Evolutionary conservation across 2,113 vertebrate genomes (phyloP).

Genomic region (Poecilia latipinna): DNA sequence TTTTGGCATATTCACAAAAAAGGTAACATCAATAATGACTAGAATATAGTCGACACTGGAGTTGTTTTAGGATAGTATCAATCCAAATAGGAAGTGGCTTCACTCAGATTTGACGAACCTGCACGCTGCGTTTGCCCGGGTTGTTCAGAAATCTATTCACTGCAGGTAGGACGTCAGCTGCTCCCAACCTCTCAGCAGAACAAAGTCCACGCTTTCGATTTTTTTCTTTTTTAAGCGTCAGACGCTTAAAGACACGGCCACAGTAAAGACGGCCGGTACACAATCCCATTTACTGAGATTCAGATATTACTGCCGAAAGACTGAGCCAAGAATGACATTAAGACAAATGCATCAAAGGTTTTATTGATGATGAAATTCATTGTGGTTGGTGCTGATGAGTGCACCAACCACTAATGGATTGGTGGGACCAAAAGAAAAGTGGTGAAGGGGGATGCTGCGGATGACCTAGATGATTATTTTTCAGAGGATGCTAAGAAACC

Average conservation of each 20-base stretch:
- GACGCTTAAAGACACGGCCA: neutral
- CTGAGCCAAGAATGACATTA: neutral
- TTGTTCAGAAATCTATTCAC: too few relatives aligned
- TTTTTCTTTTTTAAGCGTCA: neutral
- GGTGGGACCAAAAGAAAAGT: neutral
- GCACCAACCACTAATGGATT: neutral
- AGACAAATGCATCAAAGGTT: neutral
- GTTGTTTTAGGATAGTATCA: neutral
- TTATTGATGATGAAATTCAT: neutral
- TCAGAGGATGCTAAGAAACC: neutral
- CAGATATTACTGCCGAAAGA: neutral
- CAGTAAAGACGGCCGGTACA: neutral
- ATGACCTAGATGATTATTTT: neutral
- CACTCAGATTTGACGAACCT: too few relatives aligned
- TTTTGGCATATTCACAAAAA: too few relatives aligned
- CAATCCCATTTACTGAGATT: neutral
- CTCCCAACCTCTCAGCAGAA: too few relatives aligned
- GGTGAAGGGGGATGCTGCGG: neutral
- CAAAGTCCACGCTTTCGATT: too few relatives aligned
- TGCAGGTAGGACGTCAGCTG: too few relatives aligned
- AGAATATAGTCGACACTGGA: neutral
- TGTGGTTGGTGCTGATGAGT: neutral
- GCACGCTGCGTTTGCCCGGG: too few relatives aligned
- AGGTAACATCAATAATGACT: neutral
- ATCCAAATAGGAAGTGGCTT: too few relatives aligned